Base-by-base conservation (phyloP, 2,888 invertebrate species). In the Ectobius pallidus region DNA sequence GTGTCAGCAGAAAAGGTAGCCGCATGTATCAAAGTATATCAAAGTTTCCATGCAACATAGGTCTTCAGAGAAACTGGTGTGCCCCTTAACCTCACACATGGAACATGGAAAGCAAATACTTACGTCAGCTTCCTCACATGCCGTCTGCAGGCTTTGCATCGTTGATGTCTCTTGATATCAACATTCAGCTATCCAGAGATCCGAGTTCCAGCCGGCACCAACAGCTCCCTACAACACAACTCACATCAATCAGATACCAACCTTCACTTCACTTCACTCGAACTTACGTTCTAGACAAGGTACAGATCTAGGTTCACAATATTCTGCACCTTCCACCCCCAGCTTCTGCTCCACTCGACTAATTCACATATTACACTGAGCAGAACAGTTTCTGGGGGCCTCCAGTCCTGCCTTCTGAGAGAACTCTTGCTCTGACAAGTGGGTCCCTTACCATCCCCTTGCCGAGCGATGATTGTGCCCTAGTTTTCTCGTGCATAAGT, bases 141-240 rank as follows among this genome's bases (percentile, higher is more conserved):
- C 86, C 84, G 87, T 87, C 84, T 87, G 87, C 86, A 87, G 85
- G 85, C 87, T 88, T 87, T 88, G 88, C 88, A 88, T 88, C 84
- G 85, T 88, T 87, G 80, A 79, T 80, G 80, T 78, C 76, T 73
- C 73, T 72, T 46, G 77, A 77, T 81, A 82, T 81, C 81, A 83
- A 82, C 84, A 84, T 84, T 82, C 83, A 84, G 83, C 80, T 80
- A 80, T 79, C 80, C 80, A 80, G 80, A 82, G 79, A 72, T 71
- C 75, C 72, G 72, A 73, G 44, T 52, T 70, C 65, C 34, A 34
- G 34, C 34, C 34, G 6, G 34, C 34, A 34, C 6, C 34, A 34
- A 34, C 11, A 6, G 7, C 11, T 7, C 6, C 34, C 34, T 34
- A 34, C 6, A 34, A 7, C 34, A 34, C 34, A 6, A 34, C 11